phyloP scores from a whole-genome alignment of 2,797 vertebrate genomes.

The Taeniopygia guttata region DNA sequence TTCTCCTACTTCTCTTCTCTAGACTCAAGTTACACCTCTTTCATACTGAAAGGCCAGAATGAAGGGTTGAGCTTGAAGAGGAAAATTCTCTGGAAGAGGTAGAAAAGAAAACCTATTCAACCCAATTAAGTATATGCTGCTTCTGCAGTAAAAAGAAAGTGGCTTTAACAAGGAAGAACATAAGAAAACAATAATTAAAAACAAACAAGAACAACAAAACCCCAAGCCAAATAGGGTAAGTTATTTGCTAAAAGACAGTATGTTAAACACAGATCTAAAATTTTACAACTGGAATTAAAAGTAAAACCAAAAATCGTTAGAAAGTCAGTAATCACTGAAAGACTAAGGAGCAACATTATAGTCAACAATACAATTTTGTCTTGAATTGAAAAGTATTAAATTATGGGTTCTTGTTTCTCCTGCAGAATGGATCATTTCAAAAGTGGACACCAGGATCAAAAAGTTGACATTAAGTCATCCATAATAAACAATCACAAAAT shows the following conservation, averaged over 20 bases:
- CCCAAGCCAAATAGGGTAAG: not conserved
- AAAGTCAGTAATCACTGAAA: not conserved
- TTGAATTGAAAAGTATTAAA: not conserved
- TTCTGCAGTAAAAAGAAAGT: not conserved
- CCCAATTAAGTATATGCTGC: no score
- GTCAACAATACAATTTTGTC: not conserved
- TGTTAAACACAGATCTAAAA: not conserved
- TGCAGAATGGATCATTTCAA: slow-evolving; percentile 7
- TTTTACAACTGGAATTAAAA: not conserved
- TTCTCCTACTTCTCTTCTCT: not conserved
- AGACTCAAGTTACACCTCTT: not conserved
- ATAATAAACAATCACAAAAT: not conserved
- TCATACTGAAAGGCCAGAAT: not conserved
- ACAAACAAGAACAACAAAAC: not conserved
- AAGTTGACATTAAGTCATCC: not conserved
- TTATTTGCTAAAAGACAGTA: not conserved
- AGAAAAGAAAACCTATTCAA: slow-evolving; percentile 35
- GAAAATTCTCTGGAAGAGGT: not conserved
- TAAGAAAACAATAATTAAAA: not conserved
- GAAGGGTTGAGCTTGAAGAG: not conserved
- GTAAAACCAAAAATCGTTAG: not conserved
- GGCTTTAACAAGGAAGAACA: not conserved
- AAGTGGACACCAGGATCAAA: not conserved
- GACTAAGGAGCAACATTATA: not conserved
- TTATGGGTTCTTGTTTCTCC: not conserved